A percentile compares a stretch with the other conserved stretches of the same genome.
Conservation (phyloP, 2,888 invertebrate genomes). For the Yponomeuta malinellus region DNA sequence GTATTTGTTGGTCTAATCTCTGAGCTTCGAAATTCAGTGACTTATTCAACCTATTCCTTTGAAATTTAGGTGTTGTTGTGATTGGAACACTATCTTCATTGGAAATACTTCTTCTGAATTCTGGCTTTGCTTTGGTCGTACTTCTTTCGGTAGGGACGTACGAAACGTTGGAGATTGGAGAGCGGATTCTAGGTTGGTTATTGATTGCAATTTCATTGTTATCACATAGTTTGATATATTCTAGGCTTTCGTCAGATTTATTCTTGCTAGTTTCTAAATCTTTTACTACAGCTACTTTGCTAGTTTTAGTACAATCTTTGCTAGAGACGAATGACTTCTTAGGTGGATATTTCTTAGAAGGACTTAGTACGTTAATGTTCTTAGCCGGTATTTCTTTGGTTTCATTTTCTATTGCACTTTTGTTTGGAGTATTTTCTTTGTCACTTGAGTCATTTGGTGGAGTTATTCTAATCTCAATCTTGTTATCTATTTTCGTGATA, state of each 20-base stretch:
- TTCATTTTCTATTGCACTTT: slow-evolving; percentile 65
- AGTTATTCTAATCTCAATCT: slow-evolving; percentile 37
- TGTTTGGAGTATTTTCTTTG: slow-evolving; percentile 49
- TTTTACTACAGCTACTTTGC: slow-evolving; percentile 66
- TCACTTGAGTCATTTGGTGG: slow-evolving; percentile 42
- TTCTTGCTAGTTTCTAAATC: slow-evolving; percentile 65
- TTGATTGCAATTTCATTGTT: slow-evolving; percentile 68
- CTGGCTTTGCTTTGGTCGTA: slow-evolving; percentile 37
- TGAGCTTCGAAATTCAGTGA: slow-evolving; percentile 68
- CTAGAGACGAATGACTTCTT: slow-evolving; percentile 63
- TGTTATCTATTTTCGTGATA: slow-evolving; percentile 31
- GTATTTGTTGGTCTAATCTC: slow-evolving; percentile 65
- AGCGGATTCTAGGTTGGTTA: slow-evolving; percentile 67
- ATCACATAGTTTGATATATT: slow-evolving; percentile 62
- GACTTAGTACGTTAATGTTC: slow-evolving; percentile 63
- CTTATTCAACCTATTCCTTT: slow-evolving; percentile 68
- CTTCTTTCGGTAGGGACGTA: slow-evolving; percentile 60
- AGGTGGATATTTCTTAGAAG: slow-evolving; percentile 66
- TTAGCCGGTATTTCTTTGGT: slow-evolving; percentile 66
- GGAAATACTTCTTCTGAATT: slow-evolving; percentile 57
- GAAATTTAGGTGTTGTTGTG: slow-evolving; percentile 59
- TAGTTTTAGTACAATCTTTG: slow-evolving; percentile 54
- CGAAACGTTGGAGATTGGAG: slow-evolving; percentile 65
- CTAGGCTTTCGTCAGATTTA: slow-evolving; percentile 61
- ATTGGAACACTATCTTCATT: slow-evolving; percentile 53